Percentiles rank a stretch among this genome's conserved stretches.
Conservation (phyloP, 2,888 invertebrate genomes). For the Hybos culiciformis region DNA sequence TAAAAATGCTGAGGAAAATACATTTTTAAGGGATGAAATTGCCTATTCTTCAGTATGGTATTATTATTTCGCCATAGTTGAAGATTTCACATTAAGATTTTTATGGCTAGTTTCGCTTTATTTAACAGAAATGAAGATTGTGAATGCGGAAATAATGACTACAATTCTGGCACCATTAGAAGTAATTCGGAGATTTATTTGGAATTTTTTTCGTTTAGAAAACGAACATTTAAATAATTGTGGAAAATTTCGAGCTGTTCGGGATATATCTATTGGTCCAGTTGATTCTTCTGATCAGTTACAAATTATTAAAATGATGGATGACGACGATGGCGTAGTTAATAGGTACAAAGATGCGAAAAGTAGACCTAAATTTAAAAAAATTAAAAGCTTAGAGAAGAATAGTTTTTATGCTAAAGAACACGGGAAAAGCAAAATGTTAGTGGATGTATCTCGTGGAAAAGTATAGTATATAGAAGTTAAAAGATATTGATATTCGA, state of each 20-base stretch:
- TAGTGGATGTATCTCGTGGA: background rate
- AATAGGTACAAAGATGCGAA: constrained; percentile 51
- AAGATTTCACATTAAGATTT: constrained; percentile 86
- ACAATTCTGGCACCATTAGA: constrained; percentile 73
- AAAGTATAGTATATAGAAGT: background rate
- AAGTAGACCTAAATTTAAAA: constrained; percentile 44
- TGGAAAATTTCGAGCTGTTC: constrained; percentile 94
- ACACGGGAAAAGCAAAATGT: background rate
- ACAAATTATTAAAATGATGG: constrained; percentile 88
- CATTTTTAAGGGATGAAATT: constrained; percentile 83
- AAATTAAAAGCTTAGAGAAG: constrained; percentile 45
- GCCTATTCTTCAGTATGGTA: constrained; percentile 80
- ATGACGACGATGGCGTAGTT: constrained; percentile 74
- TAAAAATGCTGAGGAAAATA: constrained; percentile 79
- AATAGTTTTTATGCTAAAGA: constrained; percentile 37
- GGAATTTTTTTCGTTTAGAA: constrained; percentile 99
- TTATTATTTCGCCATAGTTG: constrained; percentile 92
- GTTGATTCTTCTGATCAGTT: constrained; percentile 87
- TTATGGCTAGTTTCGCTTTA: constrained; percentile 84
- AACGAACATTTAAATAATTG: constrained; percentile 99
- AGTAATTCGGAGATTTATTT: constrained; percentile 88
- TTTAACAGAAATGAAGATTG: constrained; percentile 61
- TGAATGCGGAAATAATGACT: constrained; percentile 68
- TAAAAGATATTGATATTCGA: background rate
- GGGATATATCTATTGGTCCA: constrained; percentile 93